Conservation (phyloP, 2,797 vertebrate genomes). For the Cossypha niveicapilla region DNA sequence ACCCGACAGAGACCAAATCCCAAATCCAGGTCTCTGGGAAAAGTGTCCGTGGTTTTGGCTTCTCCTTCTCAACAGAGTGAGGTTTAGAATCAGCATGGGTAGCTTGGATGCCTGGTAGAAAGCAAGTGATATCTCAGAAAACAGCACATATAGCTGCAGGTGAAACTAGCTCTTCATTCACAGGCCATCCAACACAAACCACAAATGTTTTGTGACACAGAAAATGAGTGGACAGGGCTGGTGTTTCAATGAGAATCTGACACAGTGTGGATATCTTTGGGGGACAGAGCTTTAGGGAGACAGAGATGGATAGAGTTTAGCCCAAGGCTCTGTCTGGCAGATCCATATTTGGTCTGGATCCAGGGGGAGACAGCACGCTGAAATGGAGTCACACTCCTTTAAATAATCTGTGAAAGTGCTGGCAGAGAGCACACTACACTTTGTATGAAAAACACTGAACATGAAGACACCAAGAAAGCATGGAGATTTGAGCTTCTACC, state of each 20-base stretch:
- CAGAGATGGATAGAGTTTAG: background rate
- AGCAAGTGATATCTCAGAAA: background rate
- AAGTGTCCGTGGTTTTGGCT: background rate
- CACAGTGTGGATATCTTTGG: background rate
- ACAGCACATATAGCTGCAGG: background rate
- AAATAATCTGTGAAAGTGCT: background rate
- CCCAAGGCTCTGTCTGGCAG: background rate
- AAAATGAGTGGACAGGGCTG: background rate
- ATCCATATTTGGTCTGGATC: background rate
- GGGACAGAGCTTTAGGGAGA: background rate
- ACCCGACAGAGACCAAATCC: conserved; percentile 38
- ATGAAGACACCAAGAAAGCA: background rate
- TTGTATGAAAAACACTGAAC: background rate
- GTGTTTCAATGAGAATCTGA: background rate
- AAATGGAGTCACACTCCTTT: background rate
- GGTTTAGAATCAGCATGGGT: accelerated
- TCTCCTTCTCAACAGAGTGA: background rate
- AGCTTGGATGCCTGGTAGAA: background rate
- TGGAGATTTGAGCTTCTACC: background rate
- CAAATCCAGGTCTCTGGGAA: conserved; percentile 67
- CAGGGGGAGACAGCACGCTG: background rate
- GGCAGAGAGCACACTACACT: background rate
- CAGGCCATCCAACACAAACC: background rate
- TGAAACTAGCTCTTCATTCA: background rate
- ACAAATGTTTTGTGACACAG: background rate